Base-by-base conservation (phyloP, 2,888 invertebrate species). In the Leptothorax acervorum region DNA sequence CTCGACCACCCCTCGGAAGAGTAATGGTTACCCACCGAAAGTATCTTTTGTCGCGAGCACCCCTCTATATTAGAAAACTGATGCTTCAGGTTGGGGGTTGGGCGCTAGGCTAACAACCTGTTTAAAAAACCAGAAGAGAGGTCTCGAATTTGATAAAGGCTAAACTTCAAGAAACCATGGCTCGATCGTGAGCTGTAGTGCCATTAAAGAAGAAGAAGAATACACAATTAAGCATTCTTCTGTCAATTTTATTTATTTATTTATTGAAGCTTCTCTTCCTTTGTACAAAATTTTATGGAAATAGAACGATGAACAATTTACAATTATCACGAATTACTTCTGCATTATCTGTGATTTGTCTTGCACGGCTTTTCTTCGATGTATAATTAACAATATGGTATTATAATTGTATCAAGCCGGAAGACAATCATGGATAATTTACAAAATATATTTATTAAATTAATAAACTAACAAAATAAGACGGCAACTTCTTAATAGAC, bases 201-300 rank as follows among this genome's bases (percentile, higher is more conserved):
- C 23, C 23, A 23, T 23, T 23, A 0, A 23, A 23, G 23, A 23
- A n/a, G n/a, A 23, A 23, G 23, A 23, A 23, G 23, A 23, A 23
- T 23, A 23, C 23, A 66, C 63, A 53, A 71, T 85, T 85, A 76
- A 88, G 88, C 82, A 60, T 66, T 84, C n/a, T n/a, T 53, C 23
- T 82, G 81, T 85, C 23, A 82, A 79, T 83, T 85, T 86, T 88
- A 85, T 88, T 86, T 86, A 84, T 78, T 86, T 81, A 75, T 78
- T 86, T 81, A 75, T 35, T 85, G 60, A 84, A 18, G 28, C n/a
- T 81, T 85, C 42, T 39, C 35, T 65, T 51, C 76, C 31, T 85
- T 75, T 90, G 86, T 89, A 90, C 84, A 90, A 90, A 90, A 90
- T 89, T 90, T 90, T 75, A 78, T 86, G 83, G 82, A 85, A 90